These are phyloP conservation scores for Staurois parvus DNA, from an alignment of 2,797 vertebrate genomes.

Conservation along the genomic window DNA sequence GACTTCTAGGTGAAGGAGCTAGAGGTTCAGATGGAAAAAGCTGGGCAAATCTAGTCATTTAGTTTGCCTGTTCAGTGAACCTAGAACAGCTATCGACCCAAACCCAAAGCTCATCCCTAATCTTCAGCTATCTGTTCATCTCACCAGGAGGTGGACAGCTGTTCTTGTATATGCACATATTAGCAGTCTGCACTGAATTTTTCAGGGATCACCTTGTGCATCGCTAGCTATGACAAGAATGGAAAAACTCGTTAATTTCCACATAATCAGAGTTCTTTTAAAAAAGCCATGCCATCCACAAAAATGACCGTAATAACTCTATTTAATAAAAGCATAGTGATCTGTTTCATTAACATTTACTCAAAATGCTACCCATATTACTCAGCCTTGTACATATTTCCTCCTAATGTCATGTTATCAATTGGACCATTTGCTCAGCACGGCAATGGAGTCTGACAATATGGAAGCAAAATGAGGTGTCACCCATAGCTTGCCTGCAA, in stretches of 20 bases:
- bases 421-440: not conserved
- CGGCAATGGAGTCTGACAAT: not conserved
- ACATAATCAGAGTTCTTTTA: not conserved
- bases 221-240: not conserved
- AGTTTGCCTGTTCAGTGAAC: no score
- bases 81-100: no score
- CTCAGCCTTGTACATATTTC: conserved; percentile 4
- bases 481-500: not conserved
- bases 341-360: conserved; percentile 4
- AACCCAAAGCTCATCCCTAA: no score
- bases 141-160: no score
- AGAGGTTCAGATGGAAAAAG: no score
- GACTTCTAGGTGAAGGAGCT: no score
- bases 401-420: conserved; percentile 2
- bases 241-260: not conserved
- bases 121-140: no score
- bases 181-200: no score
- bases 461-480: conserved; percentile 2
- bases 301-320: not conserved
- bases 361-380: not conserved
- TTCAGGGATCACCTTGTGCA: no score
- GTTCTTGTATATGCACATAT: no score
- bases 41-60: no score
- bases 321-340: conserved; percentile 2
- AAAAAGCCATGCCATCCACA: not conserved